Evolutionary conservation across 2,113 vertebrate species (phyloP).

Genomic region (Alouatta palliata): DNA sequence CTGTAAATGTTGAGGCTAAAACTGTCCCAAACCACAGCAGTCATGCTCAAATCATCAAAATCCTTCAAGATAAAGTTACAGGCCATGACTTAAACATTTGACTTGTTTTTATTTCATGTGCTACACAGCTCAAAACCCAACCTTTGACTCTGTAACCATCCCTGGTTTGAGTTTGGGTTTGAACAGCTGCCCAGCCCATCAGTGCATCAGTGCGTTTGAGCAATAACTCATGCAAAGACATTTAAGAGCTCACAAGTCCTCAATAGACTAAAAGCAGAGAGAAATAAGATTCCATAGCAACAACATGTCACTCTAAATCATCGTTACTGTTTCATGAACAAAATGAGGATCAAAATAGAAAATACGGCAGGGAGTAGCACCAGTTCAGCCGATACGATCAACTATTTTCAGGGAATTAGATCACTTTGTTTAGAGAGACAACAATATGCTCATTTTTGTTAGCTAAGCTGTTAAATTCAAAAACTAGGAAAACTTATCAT

Average conservation of each 20-base stretch:
- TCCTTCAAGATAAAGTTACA: constrained; percentile 59
- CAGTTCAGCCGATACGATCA: constrained; percentile 35
- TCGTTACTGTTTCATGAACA: constrained; percentile 18
- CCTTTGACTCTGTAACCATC: constrained; percentile 53
- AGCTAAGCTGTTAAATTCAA: constrained; percentile 46
- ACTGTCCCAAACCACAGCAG: constrained; percentile 40
- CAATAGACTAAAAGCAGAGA: constrained; percentile 48
- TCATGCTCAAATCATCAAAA: constrained; percentile 58
- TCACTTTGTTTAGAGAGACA: constrained; percentile 35
- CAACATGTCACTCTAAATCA: constrained; percentile 65
- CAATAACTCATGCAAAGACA: constrained; percentile 30
- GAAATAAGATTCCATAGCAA: constrained; percentile 50
- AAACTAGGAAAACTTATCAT: constrained; percentile 47
- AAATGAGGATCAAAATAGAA: constrained; percentile 54
- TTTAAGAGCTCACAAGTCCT: background rate
- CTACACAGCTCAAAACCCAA: constrained; percentile 29
- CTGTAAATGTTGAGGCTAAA: background rate
- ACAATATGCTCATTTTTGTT: constrained; percentile 54
- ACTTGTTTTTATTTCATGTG: constrained; percentile 50
- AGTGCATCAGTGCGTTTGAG: background rate
- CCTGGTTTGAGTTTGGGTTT: constrained; percentile 68
- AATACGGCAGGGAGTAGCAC: constrained; percentile 51
- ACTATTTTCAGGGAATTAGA: constrained; percentile 50
- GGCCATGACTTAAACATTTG: constrained; percentile 45
- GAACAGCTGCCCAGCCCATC: constrained; percentile 66